A percentile compares a stretch with the other conserved stretches of the same genome.
Conservation (phyloP, 2,113 vertebrate genomes). For the Bambusicola thoracicus region DNA sequence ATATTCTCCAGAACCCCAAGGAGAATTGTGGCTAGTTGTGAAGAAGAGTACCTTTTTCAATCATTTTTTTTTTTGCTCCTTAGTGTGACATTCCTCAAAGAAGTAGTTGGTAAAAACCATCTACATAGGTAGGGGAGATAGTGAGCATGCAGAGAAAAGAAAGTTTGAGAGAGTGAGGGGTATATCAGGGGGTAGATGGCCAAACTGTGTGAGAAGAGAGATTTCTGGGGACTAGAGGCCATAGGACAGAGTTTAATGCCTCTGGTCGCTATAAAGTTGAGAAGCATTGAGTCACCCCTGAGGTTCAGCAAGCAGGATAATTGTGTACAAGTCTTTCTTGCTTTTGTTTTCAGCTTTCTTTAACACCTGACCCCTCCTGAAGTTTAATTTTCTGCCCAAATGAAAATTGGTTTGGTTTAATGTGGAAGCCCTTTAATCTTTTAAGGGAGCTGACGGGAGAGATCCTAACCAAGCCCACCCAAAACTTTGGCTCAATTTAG, state of each 20-base stretch:
- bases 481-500: neutral
- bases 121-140: neutral
- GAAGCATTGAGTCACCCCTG: neutral
- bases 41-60: fast-evolving
- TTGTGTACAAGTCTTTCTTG: neutral
- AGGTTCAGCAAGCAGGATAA: neutral
- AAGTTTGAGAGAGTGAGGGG: neutral
- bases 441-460: neutral
- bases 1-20: neutral
- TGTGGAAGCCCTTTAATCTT: neutral
- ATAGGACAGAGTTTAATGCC: neutral
- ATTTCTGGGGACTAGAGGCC: neutral
- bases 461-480: neutral
- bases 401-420: neutral
- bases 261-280: neutral
- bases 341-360: neutral
- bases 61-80: neutral
- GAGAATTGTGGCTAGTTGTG: neutral
- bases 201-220: neutral
- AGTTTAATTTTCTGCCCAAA: neutral
- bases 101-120: neutral
- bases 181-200: neutral
- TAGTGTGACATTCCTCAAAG: neutral
- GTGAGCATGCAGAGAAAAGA: neutral
- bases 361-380: fast-evolving